A percentile compares a stretch with the other conserved stretches of the same genome.
Conservation (phyloP, 2,888 invertebrate species). For the Bombylius major region DNA sequence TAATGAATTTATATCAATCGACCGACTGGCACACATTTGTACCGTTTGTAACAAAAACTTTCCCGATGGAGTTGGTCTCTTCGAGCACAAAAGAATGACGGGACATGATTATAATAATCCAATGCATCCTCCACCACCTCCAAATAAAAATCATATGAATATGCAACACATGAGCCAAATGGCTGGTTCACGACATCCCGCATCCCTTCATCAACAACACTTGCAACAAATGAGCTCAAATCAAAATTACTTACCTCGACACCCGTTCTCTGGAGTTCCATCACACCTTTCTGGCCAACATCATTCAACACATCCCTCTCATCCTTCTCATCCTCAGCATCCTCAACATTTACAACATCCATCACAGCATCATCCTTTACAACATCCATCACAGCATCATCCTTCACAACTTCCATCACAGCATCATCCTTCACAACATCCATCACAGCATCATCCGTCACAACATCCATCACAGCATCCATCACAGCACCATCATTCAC, state of each 20-base stretch:
- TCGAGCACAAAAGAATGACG: slow-evolving; percentile 22
- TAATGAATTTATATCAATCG: slow-evolving; percentile 52
- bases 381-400: no score
- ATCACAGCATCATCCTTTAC: background rate
- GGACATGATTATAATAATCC: slow-evolving; percentile 18
- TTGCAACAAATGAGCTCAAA: background rate
- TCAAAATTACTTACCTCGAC: background rate
- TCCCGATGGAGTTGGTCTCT: slow-evolving; percentile 20
- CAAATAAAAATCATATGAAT: background rate
- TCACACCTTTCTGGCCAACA: background rate
- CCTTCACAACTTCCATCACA: slow-evolving; percentile 2
- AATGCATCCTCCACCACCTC: slow-evolving; percentile 11
- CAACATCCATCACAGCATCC: slow-evolving; percentile 5
- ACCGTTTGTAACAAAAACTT: slow-evolving; percentile 35
- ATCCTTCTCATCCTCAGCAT: background rate
- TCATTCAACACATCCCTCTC: no score
- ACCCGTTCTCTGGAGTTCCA: background rate
- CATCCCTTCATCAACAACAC: background rate
- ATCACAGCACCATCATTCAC: slow-evolving; percentile 8
- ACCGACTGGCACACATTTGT: slow-evolving; percentile 32
- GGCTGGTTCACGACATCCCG: background rate
- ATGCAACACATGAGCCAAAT: background rate
- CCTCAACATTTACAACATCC: slow-evolving; percentile 1
- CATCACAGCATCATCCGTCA: background rate
- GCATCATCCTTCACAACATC: background rate